phyloP scores from a whole-genome alignment of 2,113 vertebrate species.

The Gambusia holbrooki region DNA sequence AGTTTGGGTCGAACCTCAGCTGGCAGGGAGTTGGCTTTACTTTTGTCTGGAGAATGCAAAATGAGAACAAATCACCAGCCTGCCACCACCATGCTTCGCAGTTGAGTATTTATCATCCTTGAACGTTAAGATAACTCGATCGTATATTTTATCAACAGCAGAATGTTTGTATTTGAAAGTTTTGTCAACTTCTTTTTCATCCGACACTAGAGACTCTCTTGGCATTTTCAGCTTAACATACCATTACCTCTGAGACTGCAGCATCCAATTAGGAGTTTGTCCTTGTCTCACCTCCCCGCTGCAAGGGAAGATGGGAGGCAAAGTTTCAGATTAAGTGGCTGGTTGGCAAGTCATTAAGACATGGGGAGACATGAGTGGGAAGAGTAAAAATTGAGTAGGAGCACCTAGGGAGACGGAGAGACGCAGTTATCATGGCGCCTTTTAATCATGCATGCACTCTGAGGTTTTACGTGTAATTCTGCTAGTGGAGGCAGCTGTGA shows the following conservation, averaged over 20 bases:
- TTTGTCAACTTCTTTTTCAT: background rate
- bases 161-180: background rate
- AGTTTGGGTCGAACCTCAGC: background rate
- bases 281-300: slow-evolving; percentile 31
- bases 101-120: background rate
- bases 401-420: background rate
- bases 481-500: background rate
- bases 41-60: background rate
- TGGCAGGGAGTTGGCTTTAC: no score
- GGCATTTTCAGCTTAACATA: slow-evolving; percentile 13
- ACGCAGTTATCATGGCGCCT: background rate
- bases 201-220: background rate
- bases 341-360: slow-evolving; percentile 11
- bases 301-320: slow-evolving; percentile 1
- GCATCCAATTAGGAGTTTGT: slow-evolving; percentile 33
- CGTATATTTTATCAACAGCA: no score
- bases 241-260: slow-evolving; percentile 16
- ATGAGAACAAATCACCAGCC: background rate
- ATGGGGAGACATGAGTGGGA: background rate
- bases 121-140: no score
- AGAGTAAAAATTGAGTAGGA: background rate
- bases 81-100: background rate
- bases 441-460: background rate
- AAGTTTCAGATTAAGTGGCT: slow-evolving; percentile 8
- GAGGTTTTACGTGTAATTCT: background rate